Evolutionary conservation across 2,888 invertebrate genomes (phyloP).

Genomic region (Scaptomyza reducta): DNA sequence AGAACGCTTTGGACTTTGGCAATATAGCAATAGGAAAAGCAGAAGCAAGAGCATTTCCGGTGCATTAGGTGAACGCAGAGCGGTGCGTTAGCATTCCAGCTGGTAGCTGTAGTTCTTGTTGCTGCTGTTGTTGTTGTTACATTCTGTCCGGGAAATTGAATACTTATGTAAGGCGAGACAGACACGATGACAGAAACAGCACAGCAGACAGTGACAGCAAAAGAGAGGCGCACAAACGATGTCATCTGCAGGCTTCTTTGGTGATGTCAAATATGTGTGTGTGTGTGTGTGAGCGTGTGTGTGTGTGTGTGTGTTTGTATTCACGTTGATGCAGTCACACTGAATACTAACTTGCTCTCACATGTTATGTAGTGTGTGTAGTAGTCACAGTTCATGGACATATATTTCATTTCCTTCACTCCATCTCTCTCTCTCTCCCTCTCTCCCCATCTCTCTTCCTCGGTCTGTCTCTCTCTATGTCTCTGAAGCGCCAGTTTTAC

Average conservation of each 20-base stretch:
- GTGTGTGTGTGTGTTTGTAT: background rate
- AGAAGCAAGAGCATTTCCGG: slow-evolving; percentile 38
- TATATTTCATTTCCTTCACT: background rate
- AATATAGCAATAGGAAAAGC: slow-evolving; percentile 16
- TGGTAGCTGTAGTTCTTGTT: slow-evolving; percentile 10
- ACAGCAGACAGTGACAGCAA: background rate
- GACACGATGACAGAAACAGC: background rate
- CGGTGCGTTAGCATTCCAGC: slow-evolving; percentile 6
- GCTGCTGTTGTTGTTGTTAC: slow-evolving; percentile 4
- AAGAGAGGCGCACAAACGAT: background rate
- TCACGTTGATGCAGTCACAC: background rate
- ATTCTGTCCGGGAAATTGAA: slow-evolving; percentile 40
- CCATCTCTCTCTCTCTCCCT: background rate
- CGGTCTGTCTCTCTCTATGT: background rate
- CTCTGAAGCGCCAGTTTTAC: slow-evolving; percentile 4
- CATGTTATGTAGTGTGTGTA: background rate
- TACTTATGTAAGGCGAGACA: slow-evolving; percentile 42
- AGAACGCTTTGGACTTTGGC: slow-evolving; percentile 13
- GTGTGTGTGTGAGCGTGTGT: background rate
- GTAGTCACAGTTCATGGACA: background rate
- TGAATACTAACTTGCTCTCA: background rate
- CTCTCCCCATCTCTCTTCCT: too few species aligned
- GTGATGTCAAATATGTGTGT: background rate
- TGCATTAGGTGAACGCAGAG: slow-evolving; percentile 33
- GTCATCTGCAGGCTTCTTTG: slow-evolving; percentile 2